Evolutionary conservation across 2,113 vertebrate genomes (phyloP), one percentile per base, ranked within the genome.

Genomic region (Zosterops lateralis): DNA sequence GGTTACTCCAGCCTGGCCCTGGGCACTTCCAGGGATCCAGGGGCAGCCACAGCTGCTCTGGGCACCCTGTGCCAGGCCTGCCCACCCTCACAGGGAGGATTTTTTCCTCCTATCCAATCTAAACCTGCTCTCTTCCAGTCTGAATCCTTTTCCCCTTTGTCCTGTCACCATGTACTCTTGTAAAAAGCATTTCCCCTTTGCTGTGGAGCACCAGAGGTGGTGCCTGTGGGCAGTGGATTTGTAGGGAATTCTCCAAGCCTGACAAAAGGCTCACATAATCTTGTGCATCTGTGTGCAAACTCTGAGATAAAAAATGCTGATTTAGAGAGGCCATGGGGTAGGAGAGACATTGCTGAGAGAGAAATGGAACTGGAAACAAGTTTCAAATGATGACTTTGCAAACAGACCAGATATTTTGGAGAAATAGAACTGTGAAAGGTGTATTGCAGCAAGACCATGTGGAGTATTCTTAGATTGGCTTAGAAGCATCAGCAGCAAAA

Each of bases 101-200:
- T 60, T 32, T 14, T 12, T 5, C 32, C 32, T 7, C 9, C 6
- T 45, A 44, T 6, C 44, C 32, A 6, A 25, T 9, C 38, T 22
- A 28, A 58, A 24, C 32, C 12, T 45, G 8, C 36, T 29, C 18
- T 66, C 10, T 58, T 6, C 8, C 51, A 51, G 28, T 22, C 8
- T 51, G 51, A 73, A 44, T 16, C 51, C 36, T 38, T n/a, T 29
- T 5, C 28, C 42, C 36, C 3, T 14, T 14, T 24, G 26, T 29
- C 45, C 44, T 5, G 1, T n/a, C 75, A 57, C 17, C 32, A 18
- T 31, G 3, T 0, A 0, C 58, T 64, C 44, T 14, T 17, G 32
- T 25, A 9, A 5, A n/a, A 29, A 66, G 2, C 14, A 8, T 56
- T 48, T 70, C 48, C 40, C 5, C 0, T 31, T 31, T 29, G 61